Base-by-base conservation (phyloP, 37 sponge, comb jelly and placozoan genomes). In the Lycopodina hypogea region DNA sequence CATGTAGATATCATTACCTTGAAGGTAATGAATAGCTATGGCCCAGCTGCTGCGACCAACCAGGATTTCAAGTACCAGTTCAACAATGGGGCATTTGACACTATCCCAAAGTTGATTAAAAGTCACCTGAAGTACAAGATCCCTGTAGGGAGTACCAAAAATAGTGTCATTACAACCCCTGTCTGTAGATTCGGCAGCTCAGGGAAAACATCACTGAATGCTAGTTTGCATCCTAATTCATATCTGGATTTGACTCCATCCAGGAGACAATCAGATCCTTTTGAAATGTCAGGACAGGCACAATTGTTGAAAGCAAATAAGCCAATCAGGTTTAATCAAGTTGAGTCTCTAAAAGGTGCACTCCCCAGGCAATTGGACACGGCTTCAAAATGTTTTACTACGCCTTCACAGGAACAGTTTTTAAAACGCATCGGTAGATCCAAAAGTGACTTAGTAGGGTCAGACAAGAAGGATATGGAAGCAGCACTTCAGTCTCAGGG, bases 21-120 rank as follows among this genome's bases (percentile, higher is more conserved):
- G 2, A 87, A 87, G 41, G 86, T 90, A 17, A 66, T 82, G 19
- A 71, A 55, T 24, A 81, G 40, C 32, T 79, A 42, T 0, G 63
- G 51, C 0, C 48, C 48, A 4, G 15, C 35, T 51, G 40, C 56
- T 1, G 75, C 75, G 1, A 53, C 33, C 2, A 66, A 22, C 8
- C 71, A 38, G 22, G 58, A 57, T 6, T 48, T 62, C 37, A 86
- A 86, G 79, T 94, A 94, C 64, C 83, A 83, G 28, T 84, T 94
- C 74, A 85, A 81, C 12, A 68, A 75, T 21, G 94, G 92, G 23
- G 91, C 88, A 2, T 94, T 87, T 76, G 92, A 90, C 72, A 69
- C 53, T 56, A 82, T 94, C 24, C 88, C 88, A 18, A 88, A 94
- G 67, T 81, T 94, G 28, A 63, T 94, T 1, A 72, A 70, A 75